These are phyloP conservation scores for Lasioglossum oenotherae DNA, from an alignment of 2,888 invertebrate species.

Conservation along the genomic window DNA sequence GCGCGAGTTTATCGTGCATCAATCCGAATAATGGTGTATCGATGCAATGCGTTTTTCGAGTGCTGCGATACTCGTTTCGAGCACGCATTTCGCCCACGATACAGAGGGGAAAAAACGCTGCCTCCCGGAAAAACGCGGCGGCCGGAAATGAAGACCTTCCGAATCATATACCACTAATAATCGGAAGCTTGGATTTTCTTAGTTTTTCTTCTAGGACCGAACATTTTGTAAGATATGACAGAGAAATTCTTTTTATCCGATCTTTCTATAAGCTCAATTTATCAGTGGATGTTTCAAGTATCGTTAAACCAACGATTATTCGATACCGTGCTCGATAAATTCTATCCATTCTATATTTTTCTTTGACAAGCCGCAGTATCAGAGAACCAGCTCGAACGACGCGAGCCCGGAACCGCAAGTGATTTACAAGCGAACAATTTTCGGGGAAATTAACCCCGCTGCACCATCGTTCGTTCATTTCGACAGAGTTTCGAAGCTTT, in stretches of 20 bases:
- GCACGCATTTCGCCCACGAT: slow-evolving; percentile 40
- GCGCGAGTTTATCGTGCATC: slow-evolving; percentile 65
- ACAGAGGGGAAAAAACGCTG: slow-evolving; percentile 20
- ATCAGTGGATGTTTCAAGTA: too few species aligned
- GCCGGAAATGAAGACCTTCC: slow-evolving; percentile 8
- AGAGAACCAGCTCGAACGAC: background rate
- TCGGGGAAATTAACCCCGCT: background rate
- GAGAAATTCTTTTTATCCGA: too few species aligned
- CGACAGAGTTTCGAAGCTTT: background rate
- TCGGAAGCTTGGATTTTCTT: background rate
- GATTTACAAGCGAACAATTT: slow-evolving; percentile 8
- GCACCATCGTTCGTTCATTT: background rate
- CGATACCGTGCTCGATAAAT: background rate
- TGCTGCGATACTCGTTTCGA: slow-evolving; percentile 62
- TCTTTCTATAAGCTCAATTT: too few species aligned
- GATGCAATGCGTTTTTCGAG: slow-evolving; percentile 69
- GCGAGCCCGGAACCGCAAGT: background rate
- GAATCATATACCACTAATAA: slow-evolving; percentile 28
- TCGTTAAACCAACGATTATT: background rate
- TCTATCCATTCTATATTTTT: background rate
- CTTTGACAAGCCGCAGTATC: background rate
- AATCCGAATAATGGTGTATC: slow-evolving; percentile 71
- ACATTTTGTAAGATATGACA: background rate
- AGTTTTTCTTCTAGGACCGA: background rate
- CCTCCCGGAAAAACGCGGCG: background rate